These are phyloP conservation scores for Xerus inauris DNA, from an alignment of 2,113 vertebrate species.

Conservation along the genomic window DNA sequence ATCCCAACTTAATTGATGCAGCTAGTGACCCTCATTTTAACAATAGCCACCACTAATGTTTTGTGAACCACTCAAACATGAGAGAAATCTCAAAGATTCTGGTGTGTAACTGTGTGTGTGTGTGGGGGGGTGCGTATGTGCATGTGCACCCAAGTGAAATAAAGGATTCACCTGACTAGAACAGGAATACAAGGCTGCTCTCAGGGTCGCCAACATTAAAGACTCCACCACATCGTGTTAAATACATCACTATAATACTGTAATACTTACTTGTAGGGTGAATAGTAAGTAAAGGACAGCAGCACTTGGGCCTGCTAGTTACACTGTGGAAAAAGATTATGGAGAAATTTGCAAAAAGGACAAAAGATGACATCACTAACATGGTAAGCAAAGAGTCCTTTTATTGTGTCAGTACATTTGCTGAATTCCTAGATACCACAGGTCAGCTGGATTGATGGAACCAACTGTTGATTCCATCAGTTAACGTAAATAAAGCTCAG, in stretches of 20 bases:
- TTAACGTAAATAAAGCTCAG: not conserved
- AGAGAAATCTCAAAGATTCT: slow-evolving; percentile 9
- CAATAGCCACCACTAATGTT: slow-evolving; percentile 57
- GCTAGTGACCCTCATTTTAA: slow-evolving; percentile 63
- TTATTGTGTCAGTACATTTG: not conserved
- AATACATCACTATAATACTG: not conserved
- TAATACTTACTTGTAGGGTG: not conserved
- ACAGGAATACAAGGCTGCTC: not conserved
- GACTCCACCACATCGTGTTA: not conserved
- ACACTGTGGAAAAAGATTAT: not conserved
- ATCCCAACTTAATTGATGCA: slow-evolving; percentile 54
- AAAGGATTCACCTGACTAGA: not conserved
- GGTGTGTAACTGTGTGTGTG: not conserved
- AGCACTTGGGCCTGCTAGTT: not conserved
- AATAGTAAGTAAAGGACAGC: not conserved
- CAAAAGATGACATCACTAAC: not conserved
- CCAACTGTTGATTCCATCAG: too few species aligned
- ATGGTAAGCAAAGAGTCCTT: not conserved
- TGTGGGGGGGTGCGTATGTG: not conserved
- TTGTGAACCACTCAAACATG: slow-evolving; percentile 36
- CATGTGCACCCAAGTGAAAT: not conserved
- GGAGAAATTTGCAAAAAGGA: not conserved
- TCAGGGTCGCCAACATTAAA: not conserved
- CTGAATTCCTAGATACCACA: not conserved
- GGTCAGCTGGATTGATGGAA: not conserved